phyloP scores from a whole-genome alignment of 2,797 vertebrate genomes.

The Trichosurus vulpecula region DNA sequence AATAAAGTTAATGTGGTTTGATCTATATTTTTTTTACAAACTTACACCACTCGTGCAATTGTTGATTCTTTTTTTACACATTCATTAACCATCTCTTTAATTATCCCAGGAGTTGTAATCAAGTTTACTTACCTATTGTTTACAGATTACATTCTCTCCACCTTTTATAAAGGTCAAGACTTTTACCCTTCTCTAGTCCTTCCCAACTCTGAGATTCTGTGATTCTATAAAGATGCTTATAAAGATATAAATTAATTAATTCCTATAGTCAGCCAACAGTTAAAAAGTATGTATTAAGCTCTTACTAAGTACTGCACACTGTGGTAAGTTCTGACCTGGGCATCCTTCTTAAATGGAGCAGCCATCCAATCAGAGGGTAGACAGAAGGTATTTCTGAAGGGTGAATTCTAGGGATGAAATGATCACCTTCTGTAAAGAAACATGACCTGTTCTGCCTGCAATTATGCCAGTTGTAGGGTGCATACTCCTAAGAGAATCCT shows the following conservation, averaged over 20 bases:
- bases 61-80: background rate
- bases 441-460: background rate
- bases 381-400: too few species aligned
- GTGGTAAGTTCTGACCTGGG: background rate
- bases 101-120: background rate
- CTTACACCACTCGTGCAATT: too few species aligned
- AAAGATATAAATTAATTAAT: background rate
- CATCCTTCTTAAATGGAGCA: background rate
- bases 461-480: background rate
- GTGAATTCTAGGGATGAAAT: background rate
- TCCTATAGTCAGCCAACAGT: background rate
- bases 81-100: background rate
- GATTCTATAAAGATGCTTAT: too few species aligned
- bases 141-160: background rate
- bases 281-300: too few species aligned
- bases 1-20: too few species aligned
- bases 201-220: background rate
- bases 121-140: background rate
- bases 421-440: background rate
- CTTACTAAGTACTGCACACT: background rate
- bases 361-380: too few species aligned
- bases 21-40: too few species aligned
- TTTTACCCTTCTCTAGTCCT: background rate
- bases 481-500: background rate
- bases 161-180: background rate